Evolutionary conservation across 1,140 invertebrate genomes (phyloP).

Genomic region (Caenorhabditis briggsae): DNA sequence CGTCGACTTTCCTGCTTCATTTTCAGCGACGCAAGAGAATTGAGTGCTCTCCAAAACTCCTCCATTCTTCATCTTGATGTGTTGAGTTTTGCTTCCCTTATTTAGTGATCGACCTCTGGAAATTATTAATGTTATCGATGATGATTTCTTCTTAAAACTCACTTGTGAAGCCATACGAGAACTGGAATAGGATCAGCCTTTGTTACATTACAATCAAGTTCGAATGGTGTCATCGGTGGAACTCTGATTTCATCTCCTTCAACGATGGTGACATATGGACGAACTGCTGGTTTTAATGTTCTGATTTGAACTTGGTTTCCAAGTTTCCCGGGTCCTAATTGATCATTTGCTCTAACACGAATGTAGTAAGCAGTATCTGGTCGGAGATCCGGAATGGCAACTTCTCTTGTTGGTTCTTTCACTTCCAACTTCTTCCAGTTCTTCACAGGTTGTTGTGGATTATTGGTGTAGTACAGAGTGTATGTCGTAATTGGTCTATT

Average conservation of each 20-base stretch:
- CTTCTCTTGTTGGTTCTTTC: conserved; percentile 70
- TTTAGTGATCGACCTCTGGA: conserved; percentile 71
- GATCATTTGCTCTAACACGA: conserved; percentile 76
- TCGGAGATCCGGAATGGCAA: conserved; percentile 68
- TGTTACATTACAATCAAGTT: conserved; percentile 73
- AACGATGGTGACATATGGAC: conserved; percentile 70
- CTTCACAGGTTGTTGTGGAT: conserved; percentile 72
- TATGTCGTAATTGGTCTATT: conserved; percentile 77
- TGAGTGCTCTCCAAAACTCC: conserved; percentile 73
- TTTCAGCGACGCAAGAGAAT: conserved; percentile 76
- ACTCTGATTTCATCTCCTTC: conserved; percentile 74
- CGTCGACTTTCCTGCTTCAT: conserved; percentile 74
- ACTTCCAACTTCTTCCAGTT: conserved; percentile 73
- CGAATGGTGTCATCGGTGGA: conserved; percentile 71
- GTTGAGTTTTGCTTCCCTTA: conserved; percentile 67
- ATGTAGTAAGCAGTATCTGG: conserved; percentile 75
- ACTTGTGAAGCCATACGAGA: conserved; percentile 68
- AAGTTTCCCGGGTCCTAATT: conserved; percentile 74
- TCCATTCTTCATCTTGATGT: conserved; percentile 74
- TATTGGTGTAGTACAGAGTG: conserved; percentile 77
- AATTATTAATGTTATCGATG: not conserved
- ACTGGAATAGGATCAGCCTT: conserved; percentile 73
- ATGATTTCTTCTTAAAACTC: not conserved
- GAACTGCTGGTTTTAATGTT: conserved; percentile 71
- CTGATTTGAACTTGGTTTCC: conserved; percentile 74